Base-by-base conservation (phyloP, 1,140 invertebrate species). In the Aphelinus atriplicis region DNA sequence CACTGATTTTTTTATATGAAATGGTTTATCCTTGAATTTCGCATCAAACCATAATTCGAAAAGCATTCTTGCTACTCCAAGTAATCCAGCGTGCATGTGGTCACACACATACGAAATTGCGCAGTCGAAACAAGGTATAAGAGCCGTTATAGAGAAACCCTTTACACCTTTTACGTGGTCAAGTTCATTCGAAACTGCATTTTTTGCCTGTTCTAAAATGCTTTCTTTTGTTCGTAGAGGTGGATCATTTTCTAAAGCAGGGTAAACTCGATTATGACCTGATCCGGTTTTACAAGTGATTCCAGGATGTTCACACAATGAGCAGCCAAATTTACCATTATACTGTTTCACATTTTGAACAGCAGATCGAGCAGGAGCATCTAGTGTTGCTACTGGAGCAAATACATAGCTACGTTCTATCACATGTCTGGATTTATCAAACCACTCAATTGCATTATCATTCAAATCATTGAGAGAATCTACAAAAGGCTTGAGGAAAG, bases 401-500 rank as follows among this genome's bases (percentile, higher is more conserved):
- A 74, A 67, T 5, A 67, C 56, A 58, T 7, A 55, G 65, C 9
- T 66, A 4, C 43, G 7, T 61, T 56, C 10, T 5, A 48, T 42
- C 26, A 7, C 26, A 3, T 61, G 42, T 69, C 9, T 47, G 56
- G 2, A 26, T 56, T 61, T 47, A 68, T 74, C 46, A 3, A 53
- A 2, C 67, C 60, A 75, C 7, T 70, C 43, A 6, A 75, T 9
- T 1, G 60, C 66, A 64, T 69, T 64, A 10, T 63, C 48, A 66
- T 3, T 58, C 43, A 71, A 61, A 70, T 69, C 56, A 70, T 75
- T 69, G 7, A 68, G 48, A 65, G n/a, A 50, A 3, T 26, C 53
- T 65, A 55, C 9, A 61, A 71, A 71, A 42, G 71, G 71, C 51
- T 69, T 46, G n/a, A 77, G 56, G 70, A 73, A 75, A 9, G 53